A percentile compares a stretch with the other conserved stretches of the same genome.
Evolutionary conservation across 2,113 vertebrate species (phyloP).

Genomic region (Etheostoma cragini): DNA sequence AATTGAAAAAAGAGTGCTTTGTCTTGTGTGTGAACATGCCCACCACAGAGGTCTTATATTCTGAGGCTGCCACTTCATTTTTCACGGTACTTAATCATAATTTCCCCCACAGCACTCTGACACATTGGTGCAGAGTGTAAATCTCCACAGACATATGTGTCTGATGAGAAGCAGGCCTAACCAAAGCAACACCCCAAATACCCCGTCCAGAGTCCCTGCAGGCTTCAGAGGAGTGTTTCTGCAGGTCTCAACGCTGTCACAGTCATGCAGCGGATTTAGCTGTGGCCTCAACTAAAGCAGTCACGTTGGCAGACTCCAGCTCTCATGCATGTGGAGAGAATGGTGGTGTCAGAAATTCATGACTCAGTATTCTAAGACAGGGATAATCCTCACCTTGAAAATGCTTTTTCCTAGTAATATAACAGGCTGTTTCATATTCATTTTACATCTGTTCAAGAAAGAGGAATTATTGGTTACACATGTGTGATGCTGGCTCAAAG

Average conservation of each 20-base stretch:
- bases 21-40: conserved; percentile 40
- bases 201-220: conserved; percentile 40
- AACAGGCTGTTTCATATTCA: conserved; percentile 5
- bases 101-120: conserved; percentile 35
- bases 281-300: neutral
- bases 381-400: conserved; percentile 6
- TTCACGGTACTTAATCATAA: conserved; percentile 40
- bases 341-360: conserved; percentile 10
- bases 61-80: conserved; percentile 41
- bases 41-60: conserved; percentile 2
- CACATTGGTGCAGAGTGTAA: conserved; percentile 50
- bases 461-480: neutral
- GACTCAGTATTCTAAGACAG: conserved; percentile 4
- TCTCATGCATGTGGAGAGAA: conserved; percentile 8
- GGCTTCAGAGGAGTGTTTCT: conserved; percentile 29
- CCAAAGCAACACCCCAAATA: conserved; percentile 41
- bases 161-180: conserved; percentile 57
- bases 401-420: neutral
- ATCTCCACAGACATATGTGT: conserved; percentile 59
- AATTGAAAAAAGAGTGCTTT: conserved; percentile 1
- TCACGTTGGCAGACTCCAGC: conserved; percentile 2
- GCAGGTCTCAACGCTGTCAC: conserved; percentile 26
- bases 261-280: conserved; percentile 42
- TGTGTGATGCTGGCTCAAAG: neutral
- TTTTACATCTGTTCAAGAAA: neutral